Base-by-base conservation (phyloP, 1,140 invertebrate genomes). In the Drosophila murphyi region DNA sequence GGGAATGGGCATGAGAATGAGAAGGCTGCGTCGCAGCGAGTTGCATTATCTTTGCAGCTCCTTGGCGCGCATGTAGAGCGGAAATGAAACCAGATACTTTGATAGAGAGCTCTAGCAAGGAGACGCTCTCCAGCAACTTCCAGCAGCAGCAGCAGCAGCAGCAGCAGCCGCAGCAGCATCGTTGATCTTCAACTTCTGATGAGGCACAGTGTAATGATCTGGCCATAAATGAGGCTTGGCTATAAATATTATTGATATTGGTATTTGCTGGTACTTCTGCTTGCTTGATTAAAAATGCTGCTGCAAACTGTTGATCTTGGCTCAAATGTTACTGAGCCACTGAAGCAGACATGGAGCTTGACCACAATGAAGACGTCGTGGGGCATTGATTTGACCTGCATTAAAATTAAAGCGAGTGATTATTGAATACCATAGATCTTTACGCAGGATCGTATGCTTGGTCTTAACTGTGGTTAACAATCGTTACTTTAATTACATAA, bases 51-150 rank as follows among this genome's bases (percentile, higher is more conserved):
- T 89, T 83, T 62, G 77, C 85, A 88, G 85, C 85, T 88, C 85
- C 85, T 85, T 80, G 54, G n/a, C 67, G 60, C 50, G 37, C 32
- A 63, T 68, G 31, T 71, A 76, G 85, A 91, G 75, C 88, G 88
- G 88, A 91, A 91, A 91, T 91, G 88, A 91, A 91, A 91, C 88
- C 83, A 91, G 88, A 91, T 91, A 89, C 85, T 89, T 90, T 89
- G 80, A 81, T 88, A 87, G 50, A 56, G 50, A 56, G 37, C 69
- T 43, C 48, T 32, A 20, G 28, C 32, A 61, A 69, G 64, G 64
- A 74, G 50, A 61, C 50, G 29, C 52, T 31, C 31, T 35, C n/a
- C 60, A 29, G 61, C 60, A 51, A 6, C 20, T 20, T 20, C 20
- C 60, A 62, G 32, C 35, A 51, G 48, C 34, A 51, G 34, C 61